Evolutionary conservation across 2,797 vertebrate genomes (phyloP).

Genomic region (Lepus townsendii): DNA sequence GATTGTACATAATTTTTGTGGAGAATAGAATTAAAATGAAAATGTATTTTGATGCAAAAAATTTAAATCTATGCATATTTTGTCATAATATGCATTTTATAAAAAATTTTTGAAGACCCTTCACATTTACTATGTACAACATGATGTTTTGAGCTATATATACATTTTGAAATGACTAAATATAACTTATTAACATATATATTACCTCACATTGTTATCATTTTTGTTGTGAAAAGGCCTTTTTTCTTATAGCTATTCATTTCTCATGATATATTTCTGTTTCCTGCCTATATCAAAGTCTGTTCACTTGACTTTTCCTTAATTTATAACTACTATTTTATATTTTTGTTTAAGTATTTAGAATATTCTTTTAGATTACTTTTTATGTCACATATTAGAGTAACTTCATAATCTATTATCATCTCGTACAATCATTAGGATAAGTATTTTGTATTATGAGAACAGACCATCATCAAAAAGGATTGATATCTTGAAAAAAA

Average conservation of each 20-base stretch:
- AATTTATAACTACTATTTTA: not conserved
- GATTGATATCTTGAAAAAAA: slow-evolving; percentile 11
- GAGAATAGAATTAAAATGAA: too few relatives aligned
- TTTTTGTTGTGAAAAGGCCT: not conserved
- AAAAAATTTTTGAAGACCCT: too few relatives aligned
- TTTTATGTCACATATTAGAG: not conserved
- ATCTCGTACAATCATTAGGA: not conserved
- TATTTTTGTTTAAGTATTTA: not conserved
- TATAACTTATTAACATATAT: not conserved
- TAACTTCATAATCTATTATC: not conserved
- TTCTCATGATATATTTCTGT: not conserved
- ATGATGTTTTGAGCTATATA: not conserved
- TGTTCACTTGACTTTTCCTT: slow-evolving; percentile 19
- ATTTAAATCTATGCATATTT: too few relatives aligned
- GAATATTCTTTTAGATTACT: slow-evolving; percentile 32
- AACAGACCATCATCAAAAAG: not conserved
- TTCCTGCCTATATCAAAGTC: not conserved
- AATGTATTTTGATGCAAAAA: too few relatives aligned
- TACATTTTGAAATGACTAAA: not conserved
- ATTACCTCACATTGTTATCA: not conserved
- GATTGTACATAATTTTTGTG: not conserved
- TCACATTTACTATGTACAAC: not conserved
- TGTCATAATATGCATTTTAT: too few relatives aligned
- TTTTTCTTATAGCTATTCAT: not conserved
- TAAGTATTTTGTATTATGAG: not conserved